Evolutionary conservation across 2,797 vertebrate species (phyloP).

Genomic region (Bovichtus variegatus): DNA sequence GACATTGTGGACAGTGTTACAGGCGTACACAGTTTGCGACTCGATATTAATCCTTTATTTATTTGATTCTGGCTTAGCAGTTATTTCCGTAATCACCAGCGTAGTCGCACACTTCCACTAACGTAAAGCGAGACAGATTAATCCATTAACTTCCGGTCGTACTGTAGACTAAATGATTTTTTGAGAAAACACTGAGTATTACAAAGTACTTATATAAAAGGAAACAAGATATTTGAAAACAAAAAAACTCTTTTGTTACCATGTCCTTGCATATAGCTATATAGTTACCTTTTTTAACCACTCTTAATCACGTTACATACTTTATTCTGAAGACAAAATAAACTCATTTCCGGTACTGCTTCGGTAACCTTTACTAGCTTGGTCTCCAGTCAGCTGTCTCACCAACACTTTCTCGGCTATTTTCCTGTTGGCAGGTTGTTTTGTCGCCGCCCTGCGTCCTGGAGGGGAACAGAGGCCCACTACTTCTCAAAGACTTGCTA

Average conservation of each 20-base stretch:
- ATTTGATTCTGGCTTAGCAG: slow-evolving; percentile 69
- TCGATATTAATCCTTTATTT: slow-evolving; percentile 82
- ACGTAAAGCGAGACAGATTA: neutral
- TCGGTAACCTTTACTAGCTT: neutral
- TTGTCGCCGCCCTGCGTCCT: slow-evolving; percentile 34
- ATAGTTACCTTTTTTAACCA: accelerated
- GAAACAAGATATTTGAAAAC: accelerated
- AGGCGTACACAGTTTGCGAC: slow-evolving; percentile 44
- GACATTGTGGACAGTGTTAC: slow-evolving; percentile 87
- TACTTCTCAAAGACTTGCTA: neutral
- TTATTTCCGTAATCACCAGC: slow-evolving; percentile 61
- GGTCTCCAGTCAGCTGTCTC: neutral
- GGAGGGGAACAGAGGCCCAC: slow-evolving; percentile 3
- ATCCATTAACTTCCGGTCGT: neutral
- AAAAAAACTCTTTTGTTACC: accelerated
- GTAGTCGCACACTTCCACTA: neutral
- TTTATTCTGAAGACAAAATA: slow-evolving; percentile 43
- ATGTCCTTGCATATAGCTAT: neutral
- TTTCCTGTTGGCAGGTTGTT: neutral
- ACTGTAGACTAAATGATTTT: neutral
- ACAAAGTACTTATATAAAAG: accelerated
- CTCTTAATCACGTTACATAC: accelerated
- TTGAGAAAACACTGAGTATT: accelerated
- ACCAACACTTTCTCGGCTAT: neutral
- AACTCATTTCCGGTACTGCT: neutral